Evolutionary conservation across 2,113 vertebrate genomes (phyloP), one percentile per base, ranked within the genome.

Genomic region (Oncorhynchus gorbuscha): DNA sequence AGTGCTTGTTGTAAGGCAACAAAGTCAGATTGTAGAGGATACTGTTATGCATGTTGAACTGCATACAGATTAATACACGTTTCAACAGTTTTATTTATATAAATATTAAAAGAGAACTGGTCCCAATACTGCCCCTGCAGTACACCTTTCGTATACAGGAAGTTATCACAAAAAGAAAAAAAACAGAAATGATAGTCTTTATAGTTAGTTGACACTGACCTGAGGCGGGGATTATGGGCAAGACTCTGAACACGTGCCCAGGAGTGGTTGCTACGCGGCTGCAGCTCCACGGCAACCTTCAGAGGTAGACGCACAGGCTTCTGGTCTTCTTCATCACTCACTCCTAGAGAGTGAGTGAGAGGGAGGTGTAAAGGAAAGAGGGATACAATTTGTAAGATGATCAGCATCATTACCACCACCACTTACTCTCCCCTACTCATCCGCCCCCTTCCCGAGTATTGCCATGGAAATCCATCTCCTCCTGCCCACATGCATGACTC

Each of bases 271-370:
- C 95, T 99, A 32, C 97, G 93, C 0, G 98, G 97, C 30, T 98
- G 97, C 70, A 99, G 87, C 87, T 99, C 98, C 69, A 99, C 94
- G 0, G 95, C 96, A 24, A 99, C 96, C 86, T 96, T 97, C 72
- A 99, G 89, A 16, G 98, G 98, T 64, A 99, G 93, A 74, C 97
- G 94, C 61, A 98, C 97, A 0, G 97, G 97, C 84, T 99, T 99
- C 92, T 99, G 98, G 90, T 99, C 98, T 84, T 99, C 97, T 81
- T 99, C 98, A 35, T 99, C 97, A 85, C 98, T 99, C 66, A 97
- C 88, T 5, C 98, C 98, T 99, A 78, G 3, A 67, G 24, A 30
- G 55, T 1, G 18, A 32, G 61, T 73, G 58, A 62, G n/a, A 61
- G 58, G 51, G 79, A 79, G 49, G 20, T 32, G 32, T 0, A 30